Base-by-base conservation (phyloP, 2,113 vertebrate genomes). In the Leptobrachium ailaonicum region DNA sequence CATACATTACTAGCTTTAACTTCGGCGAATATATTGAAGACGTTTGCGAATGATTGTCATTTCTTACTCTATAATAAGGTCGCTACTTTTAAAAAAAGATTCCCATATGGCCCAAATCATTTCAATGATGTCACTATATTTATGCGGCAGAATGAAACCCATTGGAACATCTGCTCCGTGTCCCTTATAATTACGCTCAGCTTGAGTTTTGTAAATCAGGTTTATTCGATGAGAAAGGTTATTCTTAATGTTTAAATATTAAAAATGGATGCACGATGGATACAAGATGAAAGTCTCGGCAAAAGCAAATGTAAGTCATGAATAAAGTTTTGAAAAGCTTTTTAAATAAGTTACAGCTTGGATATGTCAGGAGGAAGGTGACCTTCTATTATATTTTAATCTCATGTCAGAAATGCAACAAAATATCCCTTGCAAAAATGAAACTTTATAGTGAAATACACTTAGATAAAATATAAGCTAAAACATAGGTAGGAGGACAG, bases 81-180 rank as follows among this genome's bases (percentile, higher is more conserved):
- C 64, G 53, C 75, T 68, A 20, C 13, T 43, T 58, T 11, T 77
- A 42, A 76, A 68, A 50, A 45, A 32, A 32, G 20, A 58, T 68
- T 2, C 53, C 47, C 66, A 69, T 77, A 77, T 77, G 75, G 66
- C 13, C 2, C 14, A 56, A 43, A 44, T 77, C 75, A 69, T 50
- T 77, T 77, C 53, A 77, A 77, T 69, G 75, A 58, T 69, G 66
- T 77, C 66, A 77, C 32, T 14, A 56, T 77, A 77, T 10, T 69
- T 68, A 77, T 68, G 53, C 58, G 66, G 66, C 50, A 77, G 75
- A 69, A 77, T 44, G 66, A 77, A 13, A n/a, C 58, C 54, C 32
- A 68, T 9, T n/a, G n/a, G 7, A 58, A 69, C 75, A 77, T 68
- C 75, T 77, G 75, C 58, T 69, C 41, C 9, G 4, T 44, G 75